Evolutionary conservation across 2,888 invertebrate genomes (phyloP).

Genomic region (Hydroisotoma schaefferi): DNA sequence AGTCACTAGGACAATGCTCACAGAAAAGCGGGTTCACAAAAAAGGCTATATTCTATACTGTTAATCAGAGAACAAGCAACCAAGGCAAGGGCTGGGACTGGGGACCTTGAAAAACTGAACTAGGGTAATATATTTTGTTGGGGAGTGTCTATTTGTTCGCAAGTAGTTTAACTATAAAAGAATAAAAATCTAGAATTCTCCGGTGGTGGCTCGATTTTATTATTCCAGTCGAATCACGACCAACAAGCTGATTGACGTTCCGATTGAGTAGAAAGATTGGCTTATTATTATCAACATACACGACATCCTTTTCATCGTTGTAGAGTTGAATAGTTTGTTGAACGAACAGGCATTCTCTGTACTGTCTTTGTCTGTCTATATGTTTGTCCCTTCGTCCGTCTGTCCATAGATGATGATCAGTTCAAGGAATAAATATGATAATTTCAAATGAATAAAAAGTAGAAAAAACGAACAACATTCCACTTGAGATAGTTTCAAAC

Average conservation of each 20-base stretch:
- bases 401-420: neutral
- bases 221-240: slow-evolving; percentile 39
- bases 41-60: no score
- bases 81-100: no score
- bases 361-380: no score
- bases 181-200: no score
- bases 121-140: neutral
- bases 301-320: slow-evolving; percentile 6
- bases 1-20: no score
- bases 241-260: slow-evolving; percentile 38
- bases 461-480: neutral
- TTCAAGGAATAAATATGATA: neutral
- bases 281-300: slow-evolving; percentile 26
- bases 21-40: no score
- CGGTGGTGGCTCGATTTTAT: slow-evolving; percentile 24
- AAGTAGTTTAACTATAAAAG: no score
- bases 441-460: neutral
- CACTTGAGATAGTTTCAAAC: neutral
- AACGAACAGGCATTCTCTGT: no score
- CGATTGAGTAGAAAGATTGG: slow-evolving; percentile 41
- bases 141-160: no score
- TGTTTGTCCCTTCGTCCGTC: neutral
- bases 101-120: slow-evolving; percentile 2
- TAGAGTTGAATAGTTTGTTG: neutral
- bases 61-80: no score